Evolutionary conservation across 2,113 vertebrate species (phyloP), one percentile per base, ranked within the genome.

Genomic region (Symphodus melops): DNA sequence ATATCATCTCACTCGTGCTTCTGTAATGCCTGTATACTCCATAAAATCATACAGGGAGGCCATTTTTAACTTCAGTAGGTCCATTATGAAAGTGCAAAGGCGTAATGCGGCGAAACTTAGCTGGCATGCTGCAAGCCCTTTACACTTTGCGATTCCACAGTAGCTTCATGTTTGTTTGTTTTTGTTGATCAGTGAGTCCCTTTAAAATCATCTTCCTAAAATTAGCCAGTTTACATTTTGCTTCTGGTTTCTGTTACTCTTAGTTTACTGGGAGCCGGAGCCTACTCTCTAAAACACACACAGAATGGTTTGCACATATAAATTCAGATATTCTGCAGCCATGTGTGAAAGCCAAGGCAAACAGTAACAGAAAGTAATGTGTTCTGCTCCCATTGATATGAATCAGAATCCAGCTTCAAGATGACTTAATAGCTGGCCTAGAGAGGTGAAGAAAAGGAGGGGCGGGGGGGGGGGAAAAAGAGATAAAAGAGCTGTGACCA

Each of bases 401-500:
- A 81, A 68, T 85, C 82, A 80, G 57, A 73, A 63, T 68, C 53
- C 41, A 10, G 59, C 36, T 72, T 78, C 73, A 71, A 76, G 53
- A 77, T 56, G 75, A 56, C 36, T 64, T 85, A 73, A 83, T 81
- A 76, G 61, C 28, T 8, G 55, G 53, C 23, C 58, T 63, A 77
- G 53, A 64, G 55, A 81, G 70, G 78, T 48, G 1, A 62, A 67
- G 3, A 65, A 67, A 72, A 76, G 53, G 14, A 72, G 42, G 55
- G 42, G 44, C 68, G 54, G 28, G 28, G 28, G 28, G 28, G 28
- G 39, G 11, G 59, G 73, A 70, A 14, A 10, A 51, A 70, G 54
- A 67, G 85, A 86, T 71, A 77, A 87, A 86, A 73, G 68, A 85
- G 75, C 61, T 78, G 84, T 64, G 63, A 77, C 72, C 58, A 41